phyloP scores from a whole-genome alignment of 2,113 vertebrate species.

The Anoplopoma fimbria region DNA sequence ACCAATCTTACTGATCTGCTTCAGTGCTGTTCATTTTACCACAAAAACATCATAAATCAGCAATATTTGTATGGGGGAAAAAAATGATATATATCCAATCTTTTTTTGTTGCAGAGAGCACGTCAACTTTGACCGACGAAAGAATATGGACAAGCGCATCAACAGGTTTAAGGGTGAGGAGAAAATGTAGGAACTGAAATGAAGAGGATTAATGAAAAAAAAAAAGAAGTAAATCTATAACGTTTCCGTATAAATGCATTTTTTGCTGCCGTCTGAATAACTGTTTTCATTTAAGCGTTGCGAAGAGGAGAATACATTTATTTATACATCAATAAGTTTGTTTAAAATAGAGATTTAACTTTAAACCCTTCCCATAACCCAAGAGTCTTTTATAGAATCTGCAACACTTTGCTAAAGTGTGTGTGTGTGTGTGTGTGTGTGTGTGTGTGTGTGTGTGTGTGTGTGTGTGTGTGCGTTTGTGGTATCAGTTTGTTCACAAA shows the following conservation, averaged over 20 bases:
- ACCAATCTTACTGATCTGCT: neutral
- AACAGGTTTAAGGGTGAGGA: slow-evolving; percentile 12
- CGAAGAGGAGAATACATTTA: slow-evolving; percentile 75
- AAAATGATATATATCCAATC: neutral
- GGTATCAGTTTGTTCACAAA: slow-evolving; percentile 19
- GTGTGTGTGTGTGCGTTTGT: slow-evolving; percentile 6
- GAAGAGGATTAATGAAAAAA: neutral
- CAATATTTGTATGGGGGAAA: neutral
- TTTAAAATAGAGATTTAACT: slow-evolving; percentile 84
- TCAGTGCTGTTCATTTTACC: slow-evolving; percentile 25
- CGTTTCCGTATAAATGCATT: slow-evolving; percentile 38
- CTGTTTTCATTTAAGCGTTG: slow-evolving; percentile 59
- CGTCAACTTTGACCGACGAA: slow-evolving; percentile 5
- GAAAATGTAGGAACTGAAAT: slow-evolving; percentile 15
- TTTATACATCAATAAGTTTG: slow-evolving; percentile 75
- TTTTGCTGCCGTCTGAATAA: slow-evolving; percentile 47
- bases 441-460: slow-evolving; percentile 12
- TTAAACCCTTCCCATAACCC: slow-evolving; percentile 58
- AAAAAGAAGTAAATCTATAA: slow-evolving; percentile 44
- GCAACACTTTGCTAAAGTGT: slow-evolving; percentile 59
- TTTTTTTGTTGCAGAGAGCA: slow-evolving; percentile 2
- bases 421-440: slow-evolving; percentile 16
- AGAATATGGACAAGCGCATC: slow-evolving; percentile 15
- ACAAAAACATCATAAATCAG: slow-evolving; percentile 23
- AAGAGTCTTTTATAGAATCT: slow-evolving; percentile 69